Percentiles rank a stretch among this genome's conserved stretches.
These are phyloP conservation scores for Apomyelois bistriatella DNA, from an alignment of 2,888 invertebrate species.

Conservation along the genomic window DNA sequence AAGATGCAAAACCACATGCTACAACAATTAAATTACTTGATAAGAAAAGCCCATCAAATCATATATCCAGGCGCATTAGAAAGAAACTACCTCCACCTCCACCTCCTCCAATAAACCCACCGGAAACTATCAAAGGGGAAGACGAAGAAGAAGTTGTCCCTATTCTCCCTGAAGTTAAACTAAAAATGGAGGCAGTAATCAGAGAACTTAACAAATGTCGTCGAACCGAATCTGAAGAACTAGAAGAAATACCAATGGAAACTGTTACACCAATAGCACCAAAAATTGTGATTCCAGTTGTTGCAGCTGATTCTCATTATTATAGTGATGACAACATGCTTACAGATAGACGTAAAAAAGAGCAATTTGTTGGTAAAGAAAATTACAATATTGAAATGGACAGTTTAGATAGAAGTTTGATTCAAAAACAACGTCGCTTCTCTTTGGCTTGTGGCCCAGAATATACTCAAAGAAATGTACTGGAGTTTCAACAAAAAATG, in stretches of 20 bases:
- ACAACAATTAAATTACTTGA: slow-evolving; percentile 32
- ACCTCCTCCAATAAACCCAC: slow-evolving; percentile 48
- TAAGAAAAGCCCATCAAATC: slow-evolving; percentile 49
- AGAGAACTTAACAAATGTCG: slow-evolving; percentile 73
- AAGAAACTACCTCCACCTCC: slow-evolving; percentile 72
- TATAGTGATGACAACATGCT: slow-evolving; percentile 61
- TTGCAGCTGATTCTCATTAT: slow-evolving; percentile 64
- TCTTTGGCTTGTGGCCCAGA: slow-evolving; percentile 64
- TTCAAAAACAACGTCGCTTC: slow-evolving; percentile 53
- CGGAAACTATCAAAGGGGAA: slow-evolving; percentile 23
- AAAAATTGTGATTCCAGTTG: slow-evolving; percentile 67
- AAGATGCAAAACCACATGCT: slow-evolving; percentile 1
- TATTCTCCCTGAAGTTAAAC: slow-evolving; percentile 76
- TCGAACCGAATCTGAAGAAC: slow-evolving; percentile 51
- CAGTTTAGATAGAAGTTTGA: slow-evolving; percentile 55
- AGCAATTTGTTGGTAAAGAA: slow-evolving; percentile 36
- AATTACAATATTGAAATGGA: slow-evolving; percentile 53
- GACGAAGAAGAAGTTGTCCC: slow-evolving; percentile 46
- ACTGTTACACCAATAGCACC: slow-evolving; percentile 51
- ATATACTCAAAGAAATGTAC: slow-evolving; percentile 57
- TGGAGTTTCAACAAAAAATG: slow-evolving; percentile 37
- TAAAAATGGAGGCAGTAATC: slow-evolving; percentile 82
- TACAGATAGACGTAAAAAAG: slow-evolving; percentile 42
- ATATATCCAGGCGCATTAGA: slow-evolving; percentile 55
- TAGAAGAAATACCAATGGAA: slow-evolving; percentile 50